Evolutionary conservation across 2,888 invertebrate genomes (phyloP), one percentile per base, ranked within the genome.

Genomic region (Tipula vernalis): DNA sequence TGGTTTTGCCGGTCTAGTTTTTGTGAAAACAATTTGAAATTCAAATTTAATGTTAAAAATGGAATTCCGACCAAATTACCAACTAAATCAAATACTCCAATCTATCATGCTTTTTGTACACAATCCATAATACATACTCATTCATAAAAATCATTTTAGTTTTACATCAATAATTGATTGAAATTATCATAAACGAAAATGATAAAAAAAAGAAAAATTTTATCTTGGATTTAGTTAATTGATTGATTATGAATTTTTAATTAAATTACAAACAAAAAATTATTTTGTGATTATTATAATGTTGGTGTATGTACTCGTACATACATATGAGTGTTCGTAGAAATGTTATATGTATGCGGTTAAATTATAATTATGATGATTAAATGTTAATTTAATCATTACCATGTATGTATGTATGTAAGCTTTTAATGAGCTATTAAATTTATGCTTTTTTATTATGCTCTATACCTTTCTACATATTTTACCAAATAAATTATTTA

Each of bases 171-270:
- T 28, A 28, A 71, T 71, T 71, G 12, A 71, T 71, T 8, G 28
- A 71, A 71, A 71, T 71, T 71, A 71, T 28, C 28, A 71, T 71
- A 71, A 71, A 28, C 51, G 10, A 51, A 51, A 28, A 28, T 28
- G 28, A 28, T 28, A 28, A 28, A 51, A 51, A 51, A n/a, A 51
- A 51, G 15, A 57, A n/a, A 5, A 51, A 51, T 51, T 51, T 71
- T 28, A 71, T 71, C 71, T 28, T 71, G 71, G 71, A 71, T 71
- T 71, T 71, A 71, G 71, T 71, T 71, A 71, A 71, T 71, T 71
- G 71, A 71, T 71, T 71, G 71, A 71, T 71, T 71, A 71, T 71
- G 71, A 71, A 71, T 71, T 71, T 71, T 71, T 71, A 71, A 71
- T 28, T 71, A 71, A 71, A 71, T 71, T 71, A 71, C 51, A 71